Conservation (phyloP, 2,888 invertebrate species). For the Bugula neritina region DNA sequence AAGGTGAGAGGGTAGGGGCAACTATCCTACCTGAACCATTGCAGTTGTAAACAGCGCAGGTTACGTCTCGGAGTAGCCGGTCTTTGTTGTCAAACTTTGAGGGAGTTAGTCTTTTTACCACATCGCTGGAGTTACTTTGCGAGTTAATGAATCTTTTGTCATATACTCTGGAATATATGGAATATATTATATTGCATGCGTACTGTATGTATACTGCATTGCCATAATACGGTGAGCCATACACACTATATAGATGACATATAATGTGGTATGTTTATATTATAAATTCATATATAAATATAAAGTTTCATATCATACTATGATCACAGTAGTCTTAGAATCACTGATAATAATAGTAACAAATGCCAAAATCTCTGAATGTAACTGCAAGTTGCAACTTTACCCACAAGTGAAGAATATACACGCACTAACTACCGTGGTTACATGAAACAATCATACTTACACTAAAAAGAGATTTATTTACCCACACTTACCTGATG, state of each 20-base stretch:
- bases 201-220: background rate
- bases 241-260: background rate
- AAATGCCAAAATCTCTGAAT: no score
- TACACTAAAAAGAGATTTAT: no score
- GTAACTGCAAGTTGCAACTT: no score
- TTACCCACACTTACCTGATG: constrained; percentile 60
- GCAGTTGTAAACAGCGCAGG: constrained; percentile 84
- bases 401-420: no score
- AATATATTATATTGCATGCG: no score
- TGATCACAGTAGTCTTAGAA: no score
- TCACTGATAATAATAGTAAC: no score
- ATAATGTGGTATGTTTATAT: background rate
- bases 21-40: constrained; percentile 63
- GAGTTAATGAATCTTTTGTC: constrained; percentile 25
- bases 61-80: constrained; percentile 60
- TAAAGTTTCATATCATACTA: no score
- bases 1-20: background rate
- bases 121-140: constrained; percentile 34
- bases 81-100: background rate
- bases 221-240: no score
- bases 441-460: no score
- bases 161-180: constrained; percentile 34
- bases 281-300: no score
- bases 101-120: constrained; percentile 57
- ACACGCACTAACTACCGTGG: no score